Percentiles rank a stretch among this genome's conserved stretches.
Evolutionary conservation across 2,113 vertebrate species (phyloP).

Genomic region (Hassar affinis): DNA sequence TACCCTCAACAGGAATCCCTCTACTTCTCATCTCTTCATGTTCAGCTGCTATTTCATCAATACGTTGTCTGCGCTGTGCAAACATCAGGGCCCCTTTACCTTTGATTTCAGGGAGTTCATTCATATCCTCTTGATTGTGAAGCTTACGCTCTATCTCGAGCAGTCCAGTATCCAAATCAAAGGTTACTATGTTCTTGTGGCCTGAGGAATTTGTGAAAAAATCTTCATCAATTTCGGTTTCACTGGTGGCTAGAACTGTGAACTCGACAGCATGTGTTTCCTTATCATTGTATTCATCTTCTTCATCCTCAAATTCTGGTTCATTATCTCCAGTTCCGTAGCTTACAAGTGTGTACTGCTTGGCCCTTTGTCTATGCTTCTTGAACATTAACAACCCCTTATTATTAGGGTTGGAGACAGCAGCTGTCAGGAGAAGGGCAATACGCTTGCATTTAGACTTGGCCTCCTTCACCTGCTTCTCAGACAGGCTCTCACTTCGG

Average conservation of each 20-base stretch:
- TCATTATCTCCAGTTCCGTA: constrained; percentile 94
- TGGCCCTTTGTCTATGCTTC: constrained; percentile 89
- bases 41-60: constrained; percentile 92
- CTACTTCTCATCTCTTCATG: constrained; percentile 82
- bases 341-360: constrained; percentile 93
- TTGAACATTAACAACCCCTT: constrained; percentile 99
- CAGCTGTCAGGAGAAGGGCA: constrained; percentile 88
- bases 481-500: constrained; percentile 90
- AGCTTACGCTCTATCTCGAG: constrained; percentile 83
- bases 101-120: constrained; percentile 84
- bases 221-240: constrained; percentile 84
- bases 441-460: constrained; percentile 99
- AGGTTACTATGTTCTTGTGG: constrained; percentile 74
- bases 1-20: constrained; percentile 69
- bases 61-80: constrained; percentile 84
- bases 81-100: constrained; percentile 97
- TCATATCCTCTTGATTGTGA: constrained; percentile 79
- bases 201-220: constrained; percentile 75
- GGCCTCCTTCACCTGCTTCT: constrained; percentile 96
- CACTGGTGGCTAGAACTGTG: constrained; percentile 75
- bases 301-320: constrained; percentile 76
- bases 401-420: constrained; percentile 89
- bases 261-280: constrained; percentile 75
- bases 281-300: constrained; percentile 69
- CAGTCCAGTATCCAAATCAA: constrained; percentile 86